Evolutionary conservation across 2,113 vertebrate genomes (phyloP).

Genomic region (Bostrychus sinensis): DNA sequence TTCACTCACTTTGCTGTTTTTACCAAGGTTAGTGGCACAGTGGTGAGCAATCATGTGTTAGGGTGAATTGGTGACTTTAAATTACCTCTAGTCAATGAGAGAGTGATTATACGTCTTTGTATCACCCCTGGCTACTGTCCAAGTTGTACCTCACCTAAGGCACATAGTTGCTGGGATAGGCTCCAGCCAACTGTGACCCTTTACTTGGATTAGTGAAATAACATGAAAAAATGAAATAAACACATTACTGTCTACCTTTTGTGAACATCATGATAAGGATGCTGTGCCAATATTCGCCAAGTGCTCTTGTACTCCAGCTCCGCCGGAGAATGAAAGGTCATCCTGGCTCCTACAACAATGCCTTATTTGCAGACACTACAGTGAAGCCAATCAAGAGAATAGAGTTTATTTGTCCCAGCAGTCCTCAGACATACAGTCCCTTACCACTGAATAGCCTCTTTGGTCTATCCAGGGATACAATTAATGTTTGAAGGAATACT

Average conservation of each 20-base stretch:
- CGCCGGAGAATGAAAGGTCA: slow-evolving; percentile 46
- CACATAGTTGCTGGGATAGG: too few species aligned
- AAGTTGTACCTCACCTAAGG: too few species aligned
- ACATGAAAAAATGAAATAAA: neutral
- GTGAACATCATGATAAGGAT: neutral
- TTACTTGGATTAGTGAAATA: neutral
- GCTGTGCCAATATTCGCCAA: slow-evolving; percentile 23
- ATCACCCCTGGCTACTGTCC: too few species aligned
- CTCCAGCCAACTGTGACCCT: neutral
- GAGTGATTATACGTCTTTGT: too few species aligned
- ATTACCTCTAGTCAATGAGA: too few species aligned
- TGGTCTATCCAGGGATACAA: neutral
- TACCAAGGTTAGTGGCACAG: too few species aligned
- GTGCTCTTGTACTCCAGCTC: neutral
- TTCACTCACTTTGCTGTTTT: neutral
- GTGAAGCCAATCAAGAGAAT: slow-evolving; percentile 21
- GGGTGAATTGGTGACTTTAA: too few species aligned
- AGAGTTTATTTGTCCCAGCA: slow-evolving; percentile 22
- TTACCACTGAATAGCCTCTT: slow-evolving; percentile 1
- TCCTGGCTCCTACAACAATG: slow-evolving; percentile 34
- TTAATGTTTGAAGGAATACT: neutral
- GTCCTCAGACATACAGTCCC: slow-evolving; percentile 3
- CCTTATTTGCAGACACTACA: slow-evolving; percentile 42
- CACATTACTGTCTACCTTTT: neutral
- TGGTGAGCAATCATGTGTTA: too few species aligned